Evolutionary conservation across 2,797 vertebrate genomes (phyloP), one percentile per base, ranked within the genome.

Genomic region (Aulostomus chinensis): DNA sequence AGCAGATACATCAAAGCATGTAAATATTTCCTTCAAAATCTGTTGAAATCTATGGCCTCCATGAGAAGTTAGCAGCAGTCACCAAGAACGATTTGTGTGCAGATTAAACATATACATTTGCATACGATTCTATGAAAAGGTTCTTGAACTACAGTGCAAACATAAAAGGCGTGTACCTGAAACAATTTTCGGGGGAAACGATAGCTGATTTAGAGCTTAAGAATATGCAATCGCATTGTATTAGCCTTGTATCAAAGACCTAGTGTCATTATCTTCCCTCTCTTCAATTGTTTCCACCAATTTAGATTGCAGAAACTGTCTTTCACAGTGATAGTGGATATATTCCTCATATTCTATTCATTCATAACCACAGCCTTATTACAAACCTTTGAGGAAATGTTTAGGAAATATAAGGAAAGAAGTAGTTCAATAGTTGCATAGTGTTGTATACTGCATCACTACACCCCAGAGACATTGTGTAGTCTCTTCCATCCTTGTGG

Each of bases 171-270:
- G n/a, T n/a, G n/a, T n/a, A n/a, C n/a, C n/a, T n/a, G n/a, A n/a
- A n/a, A n/a, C n/a, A n/a, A n/a, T n/a, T n/a, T n/a, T n/a, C n/a
- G n/a, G n/a, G n/a, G n/a, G n/a, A n/a, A n/a, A n/a, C n/a, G n/a
- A n/a, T n/a, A n/a, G n/a, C n/a, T n/a, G n/a, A n/a, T 73, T 48
- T 39, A 12, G 40, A 42, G 26, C 55, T 67, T 35, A 58, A 65
- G 36, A 68, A 74, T 31, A 51, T 46, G 18, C 38, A 56, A 56
- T 62, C 32, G 58, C 63, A 8, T 67, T 72, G 48, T 43, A 68
- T 72, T 67, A 66, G 55, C 39, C 30, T 70, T 35, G 18, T 59
- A 67, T 76, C 47, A 63, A 59, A 67, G 58, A 59, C 17, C 5
- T 7, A 0, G 15, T 21, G 35, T 60, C 31, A 29, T 49, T 0